Evolutionary conservation across 30 jellyfish, hydroid and myxozoan species (phyloP), one percentile per base, ranked within the genome.

Genomic region (Cassiopea andromeda): DNA sequence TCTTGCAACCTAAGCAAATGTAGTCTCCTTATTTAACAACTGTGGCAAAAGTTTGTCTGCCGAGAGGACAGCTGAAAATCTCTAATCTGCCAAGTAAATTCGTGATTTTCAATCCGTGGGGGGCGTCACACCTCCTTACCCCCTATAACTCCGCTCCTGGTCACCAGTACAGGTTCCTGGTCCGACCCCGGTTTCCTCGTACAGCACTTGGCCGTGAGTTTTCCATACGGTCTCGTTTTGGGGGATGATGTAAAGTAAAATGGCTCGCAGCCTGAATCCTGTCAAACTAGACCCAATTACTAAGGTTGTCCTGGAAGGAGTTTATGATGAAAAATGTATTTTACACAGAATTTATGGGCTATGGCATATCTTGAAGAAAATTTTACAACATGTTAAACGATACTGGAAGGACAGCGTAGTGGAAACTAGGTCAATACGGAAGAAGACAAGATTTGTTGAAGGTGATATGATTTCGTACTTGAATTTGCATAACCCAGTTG

Each of bases 231-330:
- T 27, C 38, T 27, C 38, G 38, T 27, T 27, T 27, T 27, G 38
- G 38, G 38, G 38, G 38, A 27, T 27, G 38, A 27, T 27, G 38
- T 27, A 27, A 54, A 10, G 64, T 54, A 54, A 6, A 54, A 54
- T 54, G 64, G 64, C 7, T 3, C 64, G 12, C 10, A 10, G 64
- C 10, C 64, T 3, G 64, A 54, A 54, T 3, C 10, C 12, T 54
- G 64, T 0, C 12, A 61, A 81, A 19, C 27, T 92, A 19, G 78
- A 92, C 61, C 97, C 95, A 78, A 82, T 92, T 7, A 48, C 73
- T 19, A 50, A 78, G 58, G 96, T 68, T 18, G 46, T 92, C 1
- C 91, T 92, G 13, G 85, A 86, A 66, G 98, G 98, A 60, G 92
- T 92, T 1, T 82, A 86, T 69, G 98, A 92, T 54, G 89, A n/a